Evolutionary conservation across 2,113 vertebrate species (phyloP), one percentile per base, ranked within the genome.

Genomic region (Heteronetta atricapilla): DNA sequence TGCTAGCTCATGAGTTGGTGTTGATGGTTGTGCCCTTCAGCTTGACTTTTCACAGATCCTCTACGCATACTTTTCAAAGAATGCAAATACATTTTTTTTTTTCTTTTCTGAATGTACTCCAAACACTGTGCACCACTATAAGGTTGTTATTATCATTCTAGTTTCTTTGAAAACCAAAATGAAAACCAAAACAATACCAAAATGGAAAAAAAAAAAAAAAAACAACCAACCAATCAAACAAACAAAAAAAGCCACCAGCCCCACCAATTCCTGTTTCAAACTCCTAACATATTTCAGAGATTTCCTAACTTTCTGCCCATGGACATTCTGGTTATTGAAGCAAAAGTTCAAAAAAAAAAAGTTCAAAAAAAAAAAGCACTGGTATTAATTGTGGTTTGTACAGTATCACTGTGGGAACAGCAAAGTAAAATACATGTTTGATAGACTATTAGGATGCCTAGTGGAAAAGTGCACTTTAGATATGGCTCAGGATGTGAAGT

Each of bases 211-310:
- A n/a, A 7, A 3, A 6, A 10, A n/a, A 50, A 25, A 17, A 14
- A 8, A 10, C 10, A 29, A 19, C 2, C 0, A 6, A 23, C 36
- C n/a, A n/a, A n/a, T n/a, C n/a, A n/a, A n/a, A 20, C 16, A 46
- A 46, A 58, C 55, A 58, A 20, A 58, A 58, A 33, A 58, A 8
- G n/a, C 53, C 29, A 48, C 53, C 42, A 44, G 8, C 56, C 33
- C 31, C 31, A 58, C 56, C 38, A 19, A 2, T 31, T 25, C 0
- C 63, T 69, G 1, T 11, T 38, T 48, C 46, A 48, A 78, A 20
- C 6, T 86, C 7, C n/a, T 74, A 12, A 2, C 3, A 62, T 67
- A 40, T 72, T 81, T 62, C 33, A 38, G 68, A 74, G 8, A 13
- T 58, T 5, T 53, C 36, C 26, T 53, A 13, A 20, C 6, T 67